Evolutionary conservation across 2,797 vertebrate species (phyloP).

Genomic region (Falco novaeseelandiae): DNA sequence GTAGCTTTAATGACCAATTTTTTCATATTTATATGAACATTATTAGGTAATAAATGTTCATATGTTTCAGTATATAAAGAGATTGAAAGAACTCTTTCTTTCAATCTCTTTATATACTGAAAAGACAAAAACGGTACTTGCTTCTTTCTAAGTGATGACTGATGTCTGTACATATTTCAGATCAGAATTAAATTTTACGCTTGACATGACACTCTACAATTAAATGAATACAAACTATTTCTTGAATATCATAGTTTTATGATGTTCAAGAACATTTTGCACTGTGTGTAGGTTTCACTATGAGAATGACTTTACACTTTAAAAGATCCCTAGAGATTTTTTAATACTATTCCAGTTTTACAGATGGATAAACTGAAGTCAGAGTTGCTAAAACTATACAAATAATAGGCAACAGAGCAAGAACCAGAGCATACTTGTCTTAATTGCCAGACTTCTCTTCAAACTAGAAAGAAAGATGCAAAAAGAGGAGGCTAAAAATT

Average conservation of each 20-base stretch:
- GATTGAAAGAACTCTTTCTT: not conserved
- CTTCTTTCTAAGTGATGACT: not conserved
- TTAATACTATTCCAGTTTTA: not conserved
- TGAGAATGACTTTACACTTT: not conserved
- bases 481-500: constrained; percentile 14
- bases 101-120: not conserved
- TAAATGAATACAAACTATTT: not conserved
- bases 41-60: not conserved
- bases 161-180: not conserved
- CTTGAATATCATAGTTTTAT: not conserved
- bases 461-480: not conserved
- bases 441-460: not conserved
- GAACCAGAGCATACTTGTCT: not conserved
- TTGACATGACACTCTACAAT: not conserved
- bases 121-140: not conserved
- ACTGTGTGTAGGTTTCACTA: not conserved
- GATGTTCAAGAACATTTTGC: not conserved
- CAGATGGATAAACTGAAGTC: not conserved
- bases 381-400: not conserved
- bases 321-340: not conserved
- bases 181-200: not conserved
- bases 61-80: no score
- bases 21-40: not conserved
- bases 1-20: not conserved
- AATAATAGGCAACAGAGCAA: not conserved